A percentile compares a stretch with the other conserved stretches of the same genome.
Conservation (phyloP, 2,113 vertebrate species). For the Rutilus rutilus region DNA sequence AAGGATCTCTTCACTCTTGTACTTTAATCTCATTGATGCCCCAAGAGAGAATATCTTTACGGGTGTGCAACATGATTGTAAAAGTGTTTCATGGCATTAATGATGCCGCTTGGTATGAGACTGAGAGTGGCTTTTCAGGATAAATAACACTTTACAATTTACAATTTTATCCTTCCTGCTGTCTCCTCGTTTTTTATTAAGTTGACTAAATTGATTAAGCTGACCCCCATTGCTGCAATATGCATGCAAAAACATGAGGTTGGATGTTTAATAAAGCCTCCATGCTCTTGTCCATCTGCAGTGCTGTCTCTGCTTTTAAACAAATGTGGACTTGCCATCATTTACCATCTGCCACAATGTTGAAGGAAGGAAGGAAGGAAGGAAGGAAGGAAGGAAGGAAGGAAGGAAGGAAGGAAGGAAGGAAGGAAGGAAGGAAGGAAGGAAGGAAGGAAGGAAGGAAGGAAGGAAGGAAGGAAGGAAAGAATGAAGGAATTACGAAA, state of each 20-base stretch:
- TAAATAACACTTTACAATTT: background rate
- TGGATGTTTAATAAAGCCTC: slow-evolving; percentile 1
- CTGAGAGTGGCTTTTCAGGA: background rate
- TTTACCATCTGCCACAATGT: slow-evolving; percentile 22
- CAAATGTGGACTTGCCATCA: slow-evolving; percentile 16
- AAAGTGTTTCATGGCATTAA: background rate
- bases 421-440: fast-evolving
- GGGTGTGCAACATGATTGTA: slow-evolving; percentile 7
- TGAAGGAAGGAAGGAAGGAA: background rate
- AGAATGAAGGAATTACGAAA: no score
- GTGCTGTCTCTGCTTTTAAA: slow-evolving; percentile 1
- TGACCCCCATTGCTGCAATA: background rate
- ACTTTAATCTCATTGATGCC: background rate
- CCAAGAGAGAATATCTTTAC: background rate
- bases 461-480: no score
- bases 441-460: no score
- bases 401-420: no score
- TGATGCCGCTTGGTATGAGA: background rate
- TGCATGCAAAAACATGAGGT: slow-evolving; percentile 11
- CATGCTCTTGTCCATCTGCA: slow-evolving; percentile 20
- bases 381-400: no score
- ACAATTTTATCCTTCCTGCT: background rate
- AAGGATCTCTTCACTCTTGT: background rate
- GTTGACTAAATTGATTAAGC: slow-evolving; percentile 21
- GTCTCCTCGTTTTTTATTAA: background rate